Evolutionary conservation across 2,888 invertebrate species (phyloP).

Genomic region (Pollenia griseotomentosa): DNA sequence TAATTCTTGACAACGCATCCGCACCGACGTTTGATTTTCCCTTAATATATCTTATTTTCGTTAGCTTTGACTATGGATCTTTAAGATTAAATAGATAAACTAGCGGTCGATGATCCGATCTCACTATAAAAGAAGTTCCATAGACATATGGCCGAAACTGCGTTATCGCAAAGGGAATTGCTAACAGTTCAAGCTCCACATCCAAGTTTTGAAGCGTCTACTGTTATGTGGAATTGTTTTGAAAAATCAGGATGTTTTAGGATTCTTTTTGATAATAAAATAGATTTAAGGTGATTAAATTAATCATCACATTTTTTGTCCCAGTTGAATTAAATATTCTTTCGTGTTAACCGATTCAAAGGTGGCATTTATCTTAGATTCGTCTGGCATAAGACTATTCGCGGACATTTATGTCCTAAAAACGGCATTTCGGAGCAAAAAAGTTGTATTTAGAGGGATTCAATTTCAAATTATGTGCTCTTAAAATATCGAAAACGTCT

Average conservation of each 20-base stretch:
- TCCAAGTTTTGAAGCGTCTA: constrained; percentile 47
- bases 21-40: constrained; percentile 38
- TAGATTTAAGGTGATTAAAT: constrained; percentile 27
- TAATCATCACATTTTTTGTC: constrained; percentile 12
- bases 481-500: constrained; percentile 52
- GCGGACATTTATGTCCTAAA: constrained; percentile 54
- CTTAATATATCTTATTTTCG: constrained; percentile 40
- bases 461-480: constrained; percentile 50
- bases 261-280: constrained; percentile 24
- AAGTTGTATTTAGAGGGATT: constrained; percentile 59
- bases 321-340: constrained; percentile 22
- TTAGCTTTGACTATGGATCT: constrained; percentile 29
- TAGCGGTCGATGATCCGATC: constrained; percentile 75
- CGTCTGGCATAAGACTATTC: constrained; percentile 58
- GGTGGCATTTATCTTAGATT: constrained; percentile 41
- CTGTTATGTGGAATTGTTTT: constrained; percentile 43
- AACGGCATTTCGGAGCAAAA: constrained; percentile 8
- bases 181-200: constrained; percentile 73
- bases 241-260: constrained; percentile 40
- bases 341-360: constrained; percentile 40
- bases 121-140: constrained; percentile 71
- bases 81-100: constrained; percentile 72
- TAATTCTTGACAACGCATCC: constrained; percentile 44
- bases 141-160: constrained; percentile 73
- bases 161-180: constrained; percentile 73